Percentiles rank a stretch among this genome's conserved stretches.
Evolutionary conservation across 2,797 vertebrate species (phyloP).

Genomic region (Eulemur coronatus): DNA sequence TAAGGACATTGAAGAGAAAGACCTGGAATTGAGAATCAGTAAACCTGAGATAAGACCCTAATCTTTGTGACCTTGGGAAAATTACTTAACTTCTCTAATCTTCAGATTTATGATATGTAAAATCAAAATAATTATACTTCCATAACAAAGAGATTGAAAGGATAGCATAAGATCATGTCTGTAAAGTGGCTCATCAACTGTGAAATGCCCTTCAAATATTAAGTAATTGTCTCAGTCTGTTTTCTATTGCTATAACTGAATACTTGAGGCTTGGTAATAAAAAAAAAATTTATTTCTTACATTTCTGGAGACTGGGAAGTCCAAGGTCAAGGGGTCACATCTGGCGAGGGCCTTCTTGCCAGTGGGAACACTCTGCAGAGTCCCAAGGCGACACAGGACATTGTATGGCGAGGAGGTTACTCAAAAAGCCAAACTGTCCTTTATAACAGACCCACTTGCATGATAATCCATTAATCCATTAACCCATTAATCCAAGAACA

Average conservation of each 20-base stretch:
- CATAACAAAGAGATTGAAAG: neutral
- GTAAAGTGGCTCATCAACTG: neutral
- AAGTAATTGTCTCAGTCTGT: neutral
- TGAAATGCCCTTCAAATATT: neutral
- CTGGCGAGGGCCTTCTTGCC: neutral
- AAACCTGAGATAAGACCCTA: neutral
- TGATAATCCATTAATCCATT: neutral
- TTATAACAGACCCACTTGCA: neutral
- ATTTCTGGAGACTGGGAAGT: neutral
- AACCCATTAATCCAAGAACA: neutral
- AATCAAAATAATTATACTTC: neutral
- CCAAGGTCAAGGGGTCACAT: neutral
- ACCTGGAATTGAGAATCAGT: neutral
- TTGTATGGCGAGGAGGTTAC: neutral
- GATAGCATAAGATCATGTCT: neutral
- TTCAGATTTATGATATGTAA: neutral
- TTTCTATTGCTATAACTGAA: neutral
- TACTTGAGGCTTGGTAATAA: neutral
- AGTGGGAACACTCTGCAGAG: neutral
- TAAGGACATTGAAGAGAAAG: neutral
- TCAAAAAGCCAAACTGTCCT: neutral
- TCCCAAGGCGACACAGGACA: no score
- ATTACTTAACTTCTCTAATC: neutral
- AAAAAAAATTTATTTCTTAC: neutral
- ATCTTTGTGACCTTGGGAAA: neutral